Base-by-base conservation (phyloP, 2,888 invertebrate species). In the Eupithecia centaureata region DNA sequence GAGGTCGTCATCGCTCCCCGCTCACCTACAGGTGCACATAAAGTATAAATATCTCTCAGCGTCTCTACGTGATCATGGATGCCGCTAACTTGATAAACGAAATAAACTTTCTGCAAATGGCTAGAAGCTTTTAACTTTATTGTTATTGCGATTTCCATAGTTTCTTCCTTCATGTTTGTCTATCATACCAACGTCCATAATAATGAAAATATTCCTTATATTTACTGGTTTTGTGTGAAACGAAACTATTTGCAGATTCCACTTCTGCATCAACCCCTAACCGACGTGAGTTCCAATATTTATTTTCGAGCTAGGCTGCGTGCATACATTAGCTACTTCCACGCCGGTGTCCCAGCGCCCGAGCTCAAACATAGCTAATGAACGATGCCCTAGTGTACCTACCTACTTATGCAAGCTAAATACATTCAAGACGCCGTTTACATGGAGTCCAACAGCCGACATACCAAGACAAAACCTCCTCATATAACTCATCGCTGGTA, bases 61-160 rank as follows among this genome's bases (percentile, higher is more conserved):
- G 5, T 35, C 57, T 30, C 13, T 2, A 57, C 35, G 30, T 30
- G 28, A 59, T 51, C 51, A 52, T 22, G 22, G 22, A n/a, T 18
- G 25, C 51, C 51, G 51, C 13, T 25, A 42, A 65, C 61, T 65
- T 54, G 27, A 60, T 60, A 70, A 66, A 52, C 61, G 64, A 74
- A 67, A 67, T 62, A 62, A 62, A 51, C 52, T 28, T 56, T 56
- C 30, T 58, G 67, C 28, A 38, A 42, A 67, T 38, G 28, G 59
- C 67, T 62, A 58, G 63, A 67, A 54, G 67, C 67, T 67, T 54
- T 67, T 59, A 67, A 51, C 38, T 63, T 63, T 54, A 62, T 52
- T 58, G 25, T 57, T 62, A 62, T 58, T 38, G 35, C 30, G 5
- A 38, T 63, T 33, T 28, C 18, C 42, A 59, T 58, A 30, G 27